phyloP scores from a whole-genome alignment of 1,140 invertebrate species.

The Orchesella cincta region DNA sequence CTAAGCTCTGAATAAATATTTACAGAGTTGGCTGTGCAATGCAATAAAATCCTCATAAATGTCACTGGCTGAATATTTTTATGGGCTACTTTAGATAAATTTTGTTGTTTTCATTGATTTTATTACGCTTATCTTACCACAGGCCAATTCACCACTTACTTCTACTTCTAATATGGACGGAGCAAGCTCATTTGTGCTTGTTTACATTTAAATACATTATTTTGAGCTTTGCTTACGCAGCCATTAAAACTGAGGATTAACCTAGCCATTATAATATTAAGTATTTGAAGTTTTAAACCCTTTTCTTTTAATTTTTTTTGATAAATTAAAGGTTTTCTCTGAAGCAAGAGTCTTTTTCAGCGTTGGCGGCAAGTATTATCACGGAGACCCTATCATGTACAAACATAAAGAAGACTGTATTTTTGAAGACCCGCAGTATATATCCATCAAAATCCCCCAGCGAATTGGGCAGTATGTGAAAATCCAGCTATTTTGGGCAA shows the following conservation, averaged over 20 bases:
- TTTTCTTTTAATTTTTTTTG: not conserved
- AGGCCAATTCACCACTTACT: too few relatives aligned
- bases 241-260: too few relatives aligned
- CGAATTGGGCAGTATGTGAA: slow-evolving; percentile 68
- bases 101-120: slow-evolving; percentile 13
- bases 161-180: too few relatives aligned
- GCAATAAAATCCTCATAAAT: slow-evolving; percentile 11
- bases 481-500: slow-evolving; percentile 72
- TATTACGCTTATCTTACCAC: not conserved
- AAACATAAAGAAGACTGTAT: slow-evolving; percentile 65
- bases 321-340: slow-evolving; percentile 65
- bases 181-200: too few relatives aligned
- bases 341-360: slow-evolving; percentile 72
- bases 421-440: slow-evolving; percentile 72
- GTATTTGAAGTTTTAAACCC: not conserved
- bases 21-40: not conserved
- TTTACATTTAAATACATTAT: too few relatives aligned
- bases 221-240: too few relatives aligned
- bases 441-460: slow-evolving; percentile 69
- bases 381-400: slow-evolving; percentile 61
- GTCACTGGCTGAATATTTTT: not conserved
- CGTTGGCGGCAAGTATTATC: slow-evolving; percentile 65
- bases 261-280: too few relatives aligned
- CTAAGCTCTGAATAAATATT: slow-evolving; percentile 14
- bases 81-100: not conserved